Evolutionary conservation across 2,797 vertebrate genomes (phyloP).

Genomic region (Gambelia wislizenii): DNA sequence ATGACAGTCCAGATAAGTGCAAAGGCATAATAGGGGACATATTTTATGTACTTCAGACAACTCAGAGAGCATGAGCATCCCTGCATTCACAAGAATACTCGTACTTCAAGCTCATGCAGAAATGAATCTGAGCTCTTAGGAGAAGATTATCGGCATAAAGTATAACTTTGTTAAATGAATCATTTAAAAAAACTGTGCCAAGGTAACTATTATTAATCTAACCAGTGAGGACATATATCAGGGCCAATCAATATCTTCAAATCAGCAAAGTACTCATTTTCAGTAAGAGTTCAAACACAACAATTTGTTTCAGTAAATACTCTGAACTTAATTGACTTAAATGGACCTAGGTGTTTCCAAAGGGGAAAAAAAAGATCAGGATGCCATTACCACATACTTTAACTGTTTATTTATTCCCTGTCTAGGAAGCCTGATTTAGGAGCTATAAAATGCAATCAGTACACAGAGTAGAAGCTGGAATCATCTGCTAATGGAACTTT

Average conservation of each 20-base stretch:
- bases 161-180: constrained; percentile 48
- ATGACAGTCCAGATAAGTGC: background rate
- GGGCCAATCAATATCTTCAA: constrained; percentile 73
- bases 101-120: constrained; percentile 47
- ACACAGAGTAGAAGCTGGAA: constrained; percentile 91
- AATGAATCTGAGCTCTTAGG: constrained; percentile 25
- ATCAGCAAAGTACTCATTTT: constrained; percentile 79
- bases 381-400: constrained; percentile 93
- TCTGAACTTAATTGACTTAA: constrained; percentile 81
- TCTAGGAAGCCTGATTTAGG: constrained; percentile 91
- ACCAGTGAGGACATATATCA: constrained; percentile 50
- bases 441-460: constrained; percentile 89
- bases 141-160: constrained; percentile 40
- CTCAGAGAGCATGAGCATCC: background rate
- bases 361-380: constrained; percentile 93
- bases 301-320: constrained; percentile 79
- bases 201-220: constrained; percentile 53
- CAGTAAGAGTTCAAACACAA: constrained; percentile 74
- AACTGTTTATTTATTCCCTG: constrained; percentile 95
- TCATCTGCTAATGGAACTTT: constrained; percentile 98
- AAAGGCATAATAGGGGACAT: background rate
- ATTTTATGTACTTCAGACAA: background rate
- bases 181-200: constrained; percentile 52
- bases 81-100: constrained; percentile 39
- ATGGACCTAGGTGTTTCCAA: constrained; percentile 85